These are phyloP conservation scores for Meganola albula DNA, from an alignment of 2,888 invertebrate genomes.

Conservation along the genomic window DNA sequence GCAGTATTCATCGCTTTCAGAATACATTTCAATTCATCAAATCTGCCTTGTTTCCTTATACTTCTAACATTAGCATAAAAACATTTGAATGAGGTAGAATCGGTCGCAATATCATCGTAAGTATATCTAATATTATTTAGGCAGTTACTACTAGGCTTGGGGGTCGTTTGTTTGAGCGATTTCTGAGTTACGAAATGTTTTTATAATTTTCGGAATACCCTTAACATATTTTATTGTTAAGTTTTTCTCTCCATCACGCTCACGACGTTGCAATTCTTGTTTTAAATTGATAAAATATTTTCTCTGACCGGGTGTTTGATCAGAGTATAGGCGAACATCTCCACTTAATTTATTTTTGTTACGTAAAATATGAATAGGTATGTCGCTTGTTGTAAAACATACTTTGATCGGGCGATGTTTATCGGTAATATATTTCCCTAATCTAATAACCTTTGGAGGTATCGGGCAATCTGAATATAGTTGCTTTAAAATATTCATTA, in stretches of 20 bases:
- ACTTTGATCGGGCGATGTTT: conserved; percentile 7
- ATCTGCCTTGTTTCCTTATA: too few species aligned
- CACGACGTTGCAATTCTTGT: conserved; percentile 4
- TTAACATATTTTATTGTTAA: conserved; percentile 7
- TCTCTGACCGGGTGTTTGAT: conserved; percentile 3
- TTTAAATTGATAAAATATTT: conserved; percentile 5
- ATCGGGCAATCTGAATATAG: background rate
- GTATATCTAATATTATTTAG: conserved; percentile 3
- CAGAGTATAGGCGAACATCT: conserved; percentile 4
- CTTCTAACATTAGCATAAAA: conserved; percentile 4
- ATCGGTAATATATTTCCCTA: conserved; percentile 5
- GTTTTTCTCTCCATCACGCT: conserved; percentile 2
- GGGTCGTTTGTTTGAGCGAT: too few species aligned
- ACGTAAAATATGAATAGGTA: conserved; percentile 1
- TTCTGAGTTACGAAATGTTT: conserved; percentile 5
- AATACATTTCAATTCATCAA: conserved; percentile 5
- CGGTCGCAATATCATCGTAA: background rate
- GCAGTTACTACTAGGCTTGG: too few species aligned
- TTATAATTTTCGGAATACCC: conserved; percentile 4
- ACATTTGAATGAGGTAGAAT: conserved; percentile 4
- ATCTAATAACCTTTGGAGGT: conserved; percentile 2
- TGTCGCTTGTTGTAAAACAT: background rate
- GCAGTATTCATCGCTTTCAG: background rate
- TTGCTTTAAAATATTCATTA: too few species aligned
- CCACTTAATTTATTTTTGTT: conserved; percentile 4